These are phyloP conservation scores for Turritopsis rubra DNA, from an alignment of 30 jellyfish, hydroid and myxozoan species.

Conservation along the genomic window DNA sequence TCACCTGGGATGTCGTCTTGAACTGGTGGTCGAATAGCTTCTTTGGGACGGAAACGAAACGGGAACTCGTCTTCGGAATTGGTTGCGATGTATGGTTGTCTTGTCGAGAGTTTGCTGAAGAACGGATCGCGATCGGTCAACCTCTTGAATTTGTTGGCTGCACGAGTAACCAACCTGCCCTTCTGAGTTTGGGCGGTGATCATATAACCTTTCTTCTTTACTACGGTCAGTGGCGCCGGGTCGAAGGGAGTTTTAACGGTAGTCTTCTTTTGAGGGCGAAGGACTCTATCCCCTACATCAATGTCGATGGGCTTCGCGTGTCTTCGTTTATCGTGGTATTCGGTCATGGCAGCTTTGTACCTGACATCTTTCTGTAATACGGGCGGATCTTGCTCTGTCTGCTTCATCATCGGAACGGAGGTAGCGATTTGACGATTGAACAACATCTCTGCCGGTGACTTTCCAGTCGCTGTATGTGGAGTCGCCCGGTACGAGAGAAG, in stretches of 20 bases:
- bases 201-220: slow-evolving; percentile 2
- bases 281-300: slow-evolving; percentile 2
- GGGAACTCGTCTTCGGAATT: not conserved
- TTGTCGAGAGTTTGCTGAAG: not conserved
- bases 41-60: not conserved
- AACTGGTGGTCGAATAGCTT: not conserved
- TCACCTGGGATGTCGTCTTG: not conserved
- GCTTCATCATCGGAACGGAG: slow-evolving; percentile 1
- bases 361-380: slow-evolving; percentile 1
- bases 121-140: not conserved
- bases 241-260: not conserved
- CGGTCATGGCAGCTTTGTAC: slow-evolving; percentile 11
- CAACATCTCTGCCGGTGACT: slow-evolving; percentile 26
- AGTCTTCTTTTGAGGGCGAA: slow-evolving; percentile 12
- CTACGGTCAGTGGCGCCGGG: slow-evolving; percentile 4
- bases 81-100: not conserved
- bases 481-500: slow-evolving; percentile 27
- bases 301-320: not conserved
- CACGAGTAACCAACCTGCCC: not conserved
- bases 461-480: slow-evolving; percentile 28
- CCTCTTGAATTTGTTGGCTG: slow-evolving; percentile 4
- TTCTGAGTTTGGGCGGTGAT: not conserved
- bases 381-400: not conserved
- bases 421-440: slow-evolving; percentile 20
- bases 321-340: not conserved